phyloP scores from a whole-genome alignment of 35 echinoderm and acorn worm species.

The Patiria miniata region DNA sequence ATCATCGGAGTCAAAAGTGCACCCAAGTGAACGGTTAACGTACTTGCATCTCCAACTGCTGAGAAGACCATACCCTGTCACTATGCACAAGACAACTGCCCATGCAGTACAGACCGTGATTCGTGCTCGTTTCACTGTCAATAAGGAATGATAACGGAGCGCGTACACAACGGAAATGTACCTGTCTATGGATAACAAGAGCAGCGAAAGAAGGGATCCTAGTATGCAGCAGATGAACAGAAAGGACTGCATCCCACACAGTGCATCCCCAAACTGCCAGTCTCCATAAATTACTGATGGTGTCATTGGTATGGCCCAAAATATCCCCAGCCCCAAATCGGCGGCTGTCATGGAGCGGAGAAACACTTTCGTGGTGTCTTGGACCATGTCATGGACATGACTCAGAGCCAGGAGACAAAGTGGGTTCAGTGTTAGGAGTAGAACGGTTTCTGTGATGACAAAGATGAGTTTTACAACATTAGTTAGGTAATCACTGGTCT shows the following conservation, averaged over 20 bases:
- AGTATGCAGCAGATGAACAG: neutral
- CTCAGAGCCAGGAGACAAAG: neutral
- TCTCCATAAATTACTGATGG: neutral
- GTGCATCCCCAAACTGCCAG: neutral
- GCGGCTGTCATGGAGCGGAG: neutral
- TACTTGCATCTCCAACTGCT: too few species aligned
- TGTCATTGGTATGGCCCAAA: neutral
- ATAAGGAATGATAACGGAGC: neutral
- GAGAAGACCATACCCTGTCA: too few species aligned
- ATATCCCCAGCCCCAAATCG: conserved; percentile 21
- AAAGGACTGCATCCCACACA: neutral
- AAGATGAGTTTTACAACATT: neutral
- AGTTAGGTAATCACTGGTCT: too few species aligned
- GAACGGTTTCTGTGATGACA: neutral
- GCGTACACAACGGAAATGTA: neutral
- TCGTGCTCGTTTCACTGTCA: neutral
- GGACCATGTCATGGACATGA: neutral
- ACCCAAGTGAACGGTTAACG: too few species aligned
- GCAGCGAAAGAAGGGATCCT: neutral
- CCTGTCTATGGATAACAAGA: neutral
- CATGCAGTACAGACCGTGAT: neutral
- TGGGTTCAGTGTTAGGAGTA: neutral
- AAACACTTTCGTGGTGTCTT: conserved; percentile 29
- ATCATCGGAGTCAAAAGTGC: too few species aligned
- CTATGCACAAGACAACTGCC: neutral